phyloP scores from a whole-genome alignment of 2,113 vertebrate species.

The Heterotis niloticus region DNA sequence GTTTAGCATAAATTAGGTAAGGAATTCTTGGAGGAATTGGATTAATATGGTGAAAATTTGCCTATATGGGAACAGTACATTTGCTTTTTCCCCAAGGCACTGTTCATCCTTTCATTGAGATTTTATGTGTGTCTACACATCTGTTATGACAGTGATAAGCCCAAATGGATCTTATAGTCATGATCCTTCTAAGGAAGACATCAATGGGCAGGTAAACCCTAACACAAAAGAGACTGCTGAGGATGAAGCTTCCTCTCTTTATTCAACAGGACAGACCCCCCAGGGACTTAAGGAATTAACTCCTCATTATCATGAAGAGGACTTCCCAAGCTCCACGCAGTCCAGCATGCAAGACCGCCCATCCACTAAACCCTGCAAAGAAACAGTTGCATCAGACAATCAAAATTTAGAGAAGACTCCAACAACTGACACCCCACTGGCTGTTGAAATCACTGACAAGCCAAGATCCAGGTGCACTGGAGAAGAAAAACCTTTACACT shows the following conservation, averaged over 20 bases:
- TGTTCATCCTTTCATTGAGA: background rate
- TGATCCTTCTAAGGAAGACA: slow-evolving; percentile 20
- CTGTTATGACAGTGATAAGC: slow-evolving; percentile 4
- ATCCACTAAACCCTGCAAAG: background rate
- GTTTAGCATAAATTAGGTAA: too few relatives aligned
- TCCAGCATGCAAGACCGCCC: background rate
- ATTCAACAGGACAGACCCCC: background rate
- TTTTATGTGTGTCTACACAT: background rate
- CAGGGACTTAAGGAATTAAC: slow-evolving; percentile 6
- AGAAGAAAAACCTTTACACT: slow-evolving; percentile 1
- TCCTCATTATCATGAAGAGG: background rate
- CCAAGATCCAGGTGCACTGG: slow-evolving; percentile 19
- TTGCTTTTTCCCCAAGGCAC: too few relatives aligned
- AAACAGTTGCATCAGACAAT: background rate
- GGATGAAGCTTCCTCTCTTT: background rate
- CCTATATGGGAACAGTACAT: too few relatives aligned
- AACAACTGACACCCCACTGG: background rate
- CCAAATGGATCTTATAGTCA: background rate
- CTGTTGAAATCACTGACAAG: background rate
- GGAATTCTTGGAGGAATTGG: too few relatives aligned
- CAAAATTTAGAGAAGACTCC: background rate
- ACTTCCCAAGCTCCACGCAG: background rate
- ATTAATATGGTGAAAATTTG: too few relatives aligned
- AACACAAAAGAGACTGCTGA: background rate
- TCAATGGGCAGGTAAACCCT: background rate